Evolutionary conservation across 2,113 vertebrate genomes (phyloP).

Genomic region (Uria lomvia): DNA sequence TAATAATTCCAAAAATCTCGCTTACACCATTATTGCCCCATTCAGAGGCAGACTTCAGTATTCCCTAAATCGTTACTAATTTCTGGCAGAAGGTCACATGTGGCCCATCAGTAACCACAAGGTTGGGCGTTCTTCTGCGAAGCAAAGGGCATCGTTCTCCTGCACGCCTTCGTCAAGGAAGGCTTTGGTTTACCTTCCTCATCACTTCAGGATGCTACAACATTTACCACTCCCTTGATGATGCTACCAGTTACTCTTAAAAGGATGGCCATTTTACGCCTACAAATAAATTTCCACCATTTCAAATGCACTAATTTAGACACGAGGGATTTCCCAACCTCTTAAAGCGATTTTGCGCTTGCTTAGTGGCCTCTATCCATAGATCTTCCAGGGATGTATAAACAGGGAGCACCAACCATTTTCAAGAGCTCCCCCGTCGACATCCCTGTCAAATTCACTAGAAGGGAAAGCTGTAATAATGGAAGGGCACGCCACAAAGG

Average conservation of each 20-base stretch:
- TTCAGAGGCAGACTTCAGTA: not conserved
- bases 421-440: not conserved
- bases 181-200: not conserved
- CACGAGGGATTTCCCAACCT: not conserved
- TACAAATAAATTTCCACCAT: not conserved
- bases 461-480: not conserved
- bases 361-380: not conserved
- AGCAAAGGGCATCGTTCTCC: not conserved
- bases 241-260: not conserved
- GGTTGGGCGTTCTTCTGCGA: not conserved
- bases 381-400: not conserved
- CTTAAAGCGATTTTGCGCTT: not conserved
- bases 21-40: not conserved
- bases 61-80: not conserved
- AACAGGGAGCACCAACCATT: not conserved
- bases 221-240: not conserved
- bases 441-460: not conserved
- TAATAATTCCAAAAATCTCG: not conserved
- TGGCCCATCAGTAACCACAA: not conserved
- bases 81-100: not conserved
- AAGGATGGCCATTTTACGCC: not conserved
- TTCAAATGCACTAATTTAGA: not conserved
- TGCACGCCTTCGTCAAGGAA: rapidly evolving
- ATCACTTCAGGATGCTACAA: not conserved
- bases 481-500: not conserved